A percentile compares a stretch with the other conserved stretches of the same genome.
Evolutionary conservation across 2,113 vertebrate genomes (phyloP).

Genomic region (Heterotilapia buettikoferi): DNA sequence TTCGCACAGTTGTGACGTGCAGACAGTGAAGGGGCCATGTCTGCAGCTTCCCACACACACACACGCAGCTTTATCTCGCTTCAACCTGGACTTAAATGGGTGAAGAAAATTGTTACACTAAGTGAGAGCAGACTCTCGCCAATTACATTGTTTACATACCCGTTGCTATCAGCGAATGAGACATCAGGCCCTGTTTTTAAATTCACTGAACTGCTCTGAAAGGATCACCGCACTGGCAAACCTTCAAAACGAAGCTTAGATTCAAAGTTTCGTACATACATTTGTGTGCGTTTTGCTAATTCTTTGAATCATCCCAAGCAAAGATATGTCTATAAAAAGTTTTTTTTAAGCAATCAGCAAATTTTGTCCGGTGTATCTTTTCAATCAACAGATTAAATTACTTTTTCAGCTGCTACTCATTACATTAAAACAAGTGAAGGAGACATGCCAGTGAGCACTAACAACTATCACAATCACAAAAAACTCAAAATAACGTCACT

Average conservation of each 20-base stretch:
- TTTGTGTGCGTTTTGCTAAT: not conserved
- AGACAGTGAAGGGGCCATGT: constrained; percentile 11
- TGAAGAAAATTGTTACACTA: not conserved
- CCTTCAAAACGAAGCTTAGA: not conserved
- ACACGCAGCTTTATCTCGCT: not conserved
- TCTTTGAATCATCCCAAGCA: not conserved
- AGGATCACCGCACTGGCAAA: not conserved
- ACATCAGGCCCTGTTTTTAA: not conserved
- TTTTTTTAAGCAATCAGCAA: not conserved
- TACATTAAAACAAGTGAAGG: not conserved
- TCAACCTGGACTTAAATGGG: not conserved
- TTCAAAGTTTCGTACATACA: not conserved
- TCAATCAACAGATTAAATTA: not conserved
- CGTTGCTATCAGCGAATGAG: not conserved
- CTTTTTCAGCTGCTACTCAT: not conserved
- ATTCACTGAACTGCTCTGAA: not conserved
- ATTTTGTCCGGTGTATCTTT: not conserved
- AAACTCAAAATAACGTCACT: not conserved
- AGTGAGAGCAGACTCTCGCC: not conserved
- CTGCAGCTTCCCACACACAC: not conserved
- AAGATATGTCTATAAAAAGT: not conserved
- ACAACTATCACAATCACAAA: not conserved
- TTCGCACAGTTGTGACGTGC: constrained; percentile 31
- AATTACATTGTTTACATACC: not conserved
- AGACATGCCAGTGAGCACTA: not conserved